Conservation (phyloP, 2,113 vertebrate species). For the Calyptomena viridis region DNA sequence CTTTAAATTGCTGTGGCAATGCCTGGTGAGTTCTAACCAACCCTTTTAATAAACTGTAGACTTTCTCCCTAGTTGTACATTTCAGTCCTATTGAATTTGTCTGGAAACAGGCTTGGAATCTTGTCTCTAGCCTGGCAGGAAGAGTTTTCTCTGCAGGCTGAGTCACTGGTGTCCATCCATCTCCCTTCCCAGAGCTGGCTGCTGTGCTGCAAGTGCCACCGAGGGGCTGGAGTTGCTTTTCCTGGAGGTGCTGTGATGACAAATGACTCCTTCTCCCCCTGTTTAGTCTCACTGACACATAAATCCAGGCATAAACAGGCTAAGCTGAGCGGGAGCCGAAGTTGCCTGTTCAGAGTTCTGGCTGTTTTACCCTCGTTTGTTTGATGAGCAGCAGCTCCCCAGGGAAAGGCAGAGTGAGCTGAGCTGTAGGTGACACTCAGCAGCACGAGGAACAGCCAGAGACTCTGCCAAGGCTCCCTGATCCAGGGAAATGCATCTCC, state of each 20-base stretch:
- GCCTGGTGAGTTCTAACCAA: background rate
- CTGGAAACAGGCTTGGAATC: background rate
- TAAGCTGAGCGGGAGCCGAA: background rate
- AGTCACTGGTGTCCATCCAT: background rate
- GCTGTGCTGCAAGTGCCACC: rapidly evolving
- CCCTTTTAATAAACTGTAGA: background rate
- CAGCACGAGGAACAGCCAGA: background rate
- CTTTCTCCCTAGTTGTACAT: background rate
- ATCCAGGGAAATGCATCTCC: background rate
- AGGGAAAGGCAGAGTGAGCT: background rate
- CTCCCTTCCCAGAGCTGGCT: background rate
- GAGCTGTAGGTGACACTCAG: background rate
- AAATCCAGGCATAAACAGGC: background rate
- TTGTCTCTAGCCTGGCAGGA: background rate
- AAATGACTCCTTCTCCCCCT: background rate
- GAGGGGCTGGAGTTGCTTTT: background rate
- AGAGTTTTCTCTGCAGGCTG: background rate
- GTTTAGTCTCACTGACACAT: background rate
- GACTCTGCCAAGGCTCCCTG: background rate
- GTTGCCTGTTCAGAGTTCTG: background rate
- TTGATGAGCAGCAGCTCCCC: background rate
- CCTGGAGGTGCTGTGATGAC: background rate
- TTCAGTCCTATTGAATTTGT: background rate
- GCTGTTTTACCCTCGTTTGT: rapidly evolving
- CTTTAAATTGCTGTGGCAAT: background rate